phyloP scores from a whole-genome alignment of 2,888 invertebrate genomes.

The Caradrina clavipalpis region DNA sequence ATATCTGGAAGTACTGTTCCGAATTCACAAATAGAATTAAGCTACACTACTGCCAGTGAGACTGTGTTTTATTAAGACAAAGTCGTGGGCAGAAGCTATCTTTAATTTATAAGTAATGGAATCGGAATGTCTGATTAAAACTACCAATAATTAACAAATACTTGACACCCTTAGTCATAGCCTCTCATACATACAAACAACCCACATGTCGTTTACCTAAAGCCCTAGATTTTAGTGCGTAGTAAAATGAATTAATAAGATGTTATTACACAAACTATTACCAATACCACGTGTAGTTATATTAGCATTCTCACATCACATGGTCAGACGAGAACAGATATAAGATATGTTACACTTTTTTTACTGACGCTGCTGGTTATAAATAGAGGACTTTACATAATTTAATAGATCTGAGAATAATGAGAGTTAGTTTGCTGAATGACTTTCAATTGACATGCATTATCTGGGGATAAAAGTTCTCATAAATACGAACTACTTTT shows the following conservation, averaged over 20 bases:
- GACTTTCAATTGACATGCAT: too few species aligned
- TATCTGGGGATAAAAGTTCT: too few species aligned
- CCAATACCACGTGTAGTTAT: slow-evolving; percentile 59
- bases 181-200: not conserved
- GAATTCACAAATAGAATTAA: too few species aligned
- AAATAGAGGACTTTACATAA: slow-evolving; percentile 40
- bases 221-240: slow-evolving; percentile 49
- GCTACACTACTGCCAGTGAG: too few species aligned
- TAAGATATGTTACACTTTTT: slow-evolving; percentile 41
- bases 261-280: slow-evolving; percentile 54
- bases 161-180: slow-evolving; percentile 1
- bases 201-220: slow-evolving; percentile 17
- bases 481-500: too few species aligned
- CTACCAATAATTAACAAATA: not conserved
- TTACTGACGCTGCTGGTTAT: slow-evolving; percentile 26
- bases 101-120: too few species aligned
- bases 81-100: too few species aligned
- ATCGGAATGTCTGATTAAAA: too few species aligned
- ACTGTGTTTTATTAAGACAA: too few species aligned
- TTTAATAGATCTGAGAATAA: slow-evolving; percentile 8
- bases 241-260: slow-evolving; percentile 52
- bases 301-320: slow-evolving; percentile 53
- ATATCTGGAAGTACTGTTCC: too few species aligned
- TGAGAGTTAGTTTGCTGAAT: not conserved
- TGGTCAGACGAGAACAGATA: slow-evolving; percentile 23